These are phyloP conservation scores for Clavelina lepadiformis DNA, from an alignment of 23 tunicate genomes.

Conservation along the genomic window DNA sequence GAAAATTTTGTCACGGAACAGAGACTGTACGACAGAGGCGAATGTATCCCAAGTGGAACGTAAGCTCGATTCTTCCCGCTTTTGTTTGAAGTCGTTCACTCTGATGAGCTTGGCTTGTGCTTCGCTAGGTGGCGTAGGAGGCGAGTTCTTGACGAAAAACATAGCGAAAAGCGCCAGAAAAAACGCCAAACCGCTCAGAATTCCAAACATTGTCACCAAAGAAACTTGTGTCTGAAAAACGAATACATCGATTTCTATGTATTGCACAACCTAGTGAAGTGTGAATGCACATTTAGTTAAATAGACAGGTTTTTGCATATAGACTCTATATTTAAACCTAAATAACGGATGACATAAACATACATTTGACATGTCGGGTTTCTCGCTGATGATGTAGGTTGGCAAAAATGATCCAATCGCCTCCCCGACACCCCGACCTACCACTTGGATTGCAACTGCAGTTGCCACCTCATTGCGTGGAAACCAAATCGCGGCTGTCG, in stretches of 20 bases:
- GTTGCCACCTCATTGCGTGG: constrained; percentile 49
- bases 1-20: constrained; percentile 23
- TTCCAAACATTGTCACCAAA: constrained; percentile 18
- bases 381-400: background rate
- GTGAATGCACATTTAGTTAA: too few relatives aligned
- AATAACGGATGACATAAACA: too few relatives aligned
- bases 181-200: constrained; percentile 8
- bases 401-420: constrained; percentile 48
- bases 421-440: constrained; percentile 56
- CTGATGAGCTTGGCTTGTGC: constrained; percentile 37
- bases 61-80: background rate
- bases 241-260: background rate
- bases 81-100: background rate
- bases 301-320: too few relatives aligned
- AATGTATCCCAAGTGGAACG: constrained; percentile 6
- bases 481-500: constrained; percentile 70
- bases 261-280: background rate
- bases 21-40: background rate
- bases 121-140: constrained; percentile 40
- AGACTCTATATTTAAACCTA: too few relatives aligned
- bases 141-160: constrained; percentile 13
- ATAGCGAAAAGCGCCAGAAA: constrained; percentile 1
- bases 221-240: background rate
- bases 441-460: constrained; percentile 61
- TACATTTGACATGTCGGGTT: too few relatives aligned